Percentiles rank a stretch among this genome's conserved stretches.
These are phyloP conservation scores for Allophyes oxyacanthae DNA, from an alignment of 2,888 invertebrate species.

Conservation along the genomic window DNA sequence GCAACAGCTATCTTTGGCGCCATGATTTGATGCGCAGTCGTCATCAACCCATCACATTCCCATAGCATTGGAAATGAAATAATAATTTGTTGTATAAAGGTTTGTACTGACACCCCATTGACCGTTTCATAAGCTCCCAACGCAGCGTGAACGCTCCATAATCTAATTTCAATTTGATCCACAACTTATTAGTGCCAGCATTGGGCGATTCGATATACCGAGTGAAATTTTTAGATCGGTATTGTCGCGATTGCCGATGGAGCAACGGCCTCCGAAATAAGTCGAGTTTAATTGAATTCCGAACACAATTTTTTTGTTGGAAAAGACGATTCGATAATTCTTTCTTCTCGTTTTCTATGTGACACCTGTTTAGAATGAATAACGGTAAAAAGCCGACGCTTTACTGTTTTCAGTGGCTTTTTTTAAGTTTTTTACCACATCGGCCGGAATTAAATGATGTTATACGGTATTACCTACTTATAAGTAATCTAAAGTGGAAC, in stretches of 20 bases:
- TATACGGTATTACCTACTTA: slow-evolving; percentile 59
- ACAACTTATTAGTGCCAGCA: slow-evolving; percentile 78
- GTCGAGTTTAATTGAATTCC: slow-evolving; percentile 84
- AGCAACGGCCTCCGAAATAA: slow-evolving; percentile 78
- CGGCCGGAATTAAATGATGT: slow-evolving; percentile 50
- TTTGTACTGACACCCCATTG: slow-evolving; percentile 82
- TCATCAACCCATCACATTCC: slow-evolving; percentile 63
- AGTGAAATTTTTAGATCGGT: slow-evolving; percentile 79
- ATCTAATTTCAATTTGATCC: slow-evolving; percentile 86
- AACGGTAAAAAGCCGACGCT: slow-evolving; percentile 63
- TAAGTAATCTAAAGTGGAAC: slow-evolving; percentile 46
- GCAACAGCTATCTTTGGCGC: slow-evolving; percentile 31
- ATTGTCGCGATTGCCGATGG: slow-evolving; percentile 76
- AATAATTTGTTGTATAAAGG: slow-evolving; percentile 82
- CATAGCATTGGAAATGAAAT: slow-evolving; percentile 78
- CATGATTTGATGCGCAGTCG: slow-evolving; percentile 57
- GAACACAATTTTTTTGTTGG: slow-evolving; percentile 73
- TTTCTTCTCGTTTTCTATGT: slow-evolving; percentile 67
- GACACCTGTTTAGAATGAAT: slow-evolving; percentile 63
- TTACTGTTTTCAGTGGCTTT: slow-evolving; percentile 60
- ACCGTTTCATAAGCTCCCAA: slow-evolving; percentile 83
- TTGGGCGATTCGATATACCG: slow-evolving; percentile 78
- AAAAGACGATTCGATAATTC: slow-evolving; percentile 62
- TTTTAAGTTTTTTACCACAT: slow-evolving; percentile 51
- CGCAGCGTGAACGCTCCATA: slow-evolving; percentile 81